A percentile compares a stretch with the other conserved stretches of the same genome.
Evolutionary conservation across 2,797 vertebrate genomes (phyloP).

Genomic region (Lindbergichthys nudifrons): DNA sequence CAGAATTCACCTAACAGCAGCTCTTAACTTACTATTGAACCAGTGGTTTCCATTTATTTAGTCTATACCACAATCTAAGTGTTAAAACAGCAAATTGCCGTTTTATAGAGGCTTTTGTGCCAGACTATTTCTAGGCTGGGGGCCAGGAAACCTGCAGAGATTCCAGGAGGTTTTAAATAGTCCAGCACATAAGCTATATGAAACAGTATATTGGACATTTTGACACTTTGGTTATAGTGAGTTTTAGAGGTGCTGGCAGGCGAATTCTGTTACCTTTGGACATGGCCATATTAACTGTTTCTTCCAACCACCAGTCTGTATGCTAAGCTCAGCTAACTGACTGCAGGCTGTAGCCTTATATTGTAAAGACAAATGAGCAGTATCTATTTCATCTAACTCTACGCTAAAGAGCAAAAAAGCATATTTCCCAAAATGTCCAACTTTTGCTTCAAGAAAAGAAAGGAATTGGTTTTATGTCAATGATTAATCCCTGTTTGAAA

Average conservation of each 20-base stretch:
- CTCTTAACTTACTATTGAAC: neutral
- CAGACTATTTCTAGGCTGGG: neutral
- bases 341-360: neutral
- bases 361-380: neutral
- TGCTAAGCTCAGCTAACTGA: constrained; percentile 5
- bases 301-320: neutral
- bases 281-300: neutral
- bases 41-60: neutral
- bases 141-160: neutral
- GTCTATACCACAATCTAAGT: neutral
- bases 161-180: neutral
- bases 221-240: neutral
- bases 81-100: neutral
- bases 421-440: neutral
- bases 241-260: neutral
- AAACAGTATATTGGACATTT: neutral
- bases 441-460: neutral
- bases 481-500: neutral
- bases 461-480: neutral
- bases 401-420: neutral
- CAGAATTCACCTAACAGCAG: neutral
- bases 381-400: neutral
- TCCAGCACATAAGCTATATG: neutral
- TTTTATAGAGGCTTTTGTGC: neutral
- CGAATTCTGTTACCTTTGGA: neutral